Percentiles rank a stretch among this genome's conserved stretches.
phyloP scores from a whole-genome alignment of 2,888 invertebrate genomes.

The Tetropium fuscum region DNA sequence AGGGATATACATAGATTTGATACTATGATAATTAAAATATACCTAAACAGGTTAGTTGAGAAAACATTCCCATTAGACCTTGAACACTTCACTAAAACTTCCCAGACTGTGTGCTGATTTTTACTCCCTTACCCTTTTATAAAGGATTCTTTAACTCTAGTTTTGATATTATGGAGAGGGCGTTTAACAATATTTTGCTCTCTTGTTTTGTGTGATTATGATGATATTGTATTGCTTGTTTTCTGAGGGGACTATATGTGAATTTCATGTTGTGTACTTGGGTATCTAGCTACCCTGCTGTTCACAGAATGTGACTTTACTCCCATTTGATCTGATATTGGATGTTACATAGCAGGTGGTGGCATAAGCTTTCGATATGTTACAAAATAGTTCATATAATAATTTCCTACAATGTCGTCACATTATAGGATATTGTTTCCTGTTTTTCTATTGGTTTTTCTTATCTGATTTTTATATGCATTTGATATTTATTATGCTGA shows the following conservation, averaged over 20 bases:
- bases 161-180: constrained; percentile 26
- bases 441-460: too few relatives aligned
- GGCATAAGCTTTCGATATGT: constrained; percentile 1
- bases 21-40: too few relatives aligned
- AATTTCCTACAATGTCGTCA: too few relatives aligned
- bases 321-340: constrained; percentile 11
- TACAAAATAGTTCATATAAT: background rate
- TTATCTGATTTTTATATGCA: too few relatives aligned
- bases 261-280: constrained; percentile 39
- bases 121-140: constrained; percentile 33
- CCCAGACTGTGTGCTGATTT: constrained; percentile 18
- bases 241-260: constrained; percentile 45
- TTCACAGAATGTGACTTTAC: constrained; percentile 18
- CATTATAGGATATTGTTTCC: too few relatives aligned
- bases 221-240: constrained; percentile 23
- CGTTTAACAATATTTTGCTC: constrained; percentile 11
- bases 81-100: background rate
- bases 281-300: constrained; percentile 27
- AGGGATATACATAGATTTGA: too few relatives aligned
- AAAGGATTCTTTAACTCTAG: constrained; percentile 29
- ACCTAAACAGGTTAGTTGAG: constrained; percentile 3
- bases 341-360: constrained; percentile 20
- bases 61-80: constrained; percentile 6
- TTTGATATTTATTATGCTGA: too few relatives aligned
- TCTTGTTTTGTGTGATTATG: constrained; percentile 11